These are phyloP conservation scores for Melipona bicolor DNA, from an alignment of 2,888 invertebrate genomes.

Conservation along the genomic window DNA sequence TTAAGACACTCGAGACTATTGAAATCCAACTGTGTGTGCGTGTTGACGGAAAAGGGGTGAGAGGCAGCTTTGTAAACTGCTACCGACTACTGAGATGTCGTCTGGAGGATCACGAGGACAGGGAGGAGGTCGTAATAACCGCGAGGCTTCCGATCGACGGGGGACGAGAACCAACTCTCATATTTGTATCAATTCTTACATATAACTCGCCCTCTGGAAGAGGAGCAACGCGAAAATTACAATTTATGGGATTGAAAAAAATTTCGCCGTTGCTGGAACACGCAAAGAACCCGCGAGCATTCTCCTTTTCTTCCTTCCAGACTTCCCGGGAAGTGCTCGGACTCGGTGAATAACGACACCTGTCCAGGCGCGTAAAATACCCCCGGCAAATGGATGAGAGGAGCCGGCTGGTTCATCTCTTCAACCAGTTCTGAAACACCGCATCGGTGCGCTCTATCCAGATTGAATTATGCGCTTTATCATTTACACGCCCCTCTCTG, in stretches of 20 bases:
- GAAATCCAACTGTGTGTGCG: slow-evolving; percentile 14
- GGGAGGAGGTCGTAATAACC: not conserved
- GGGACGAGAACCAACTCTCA: too few relatives aligned
- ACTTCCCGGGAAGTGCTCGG: slow-evolving; percentile 15
- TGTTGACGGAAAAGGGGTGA: not conserved
- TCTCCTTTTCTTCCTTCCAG: slow-evolving; percentile 14
- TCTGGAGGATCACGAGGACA: not conserved
- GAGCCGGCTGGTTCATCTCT: slow-evolving; percentile 3
- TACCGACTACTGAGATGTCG: not conserved
- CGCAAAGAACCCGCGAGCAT: not conserved
- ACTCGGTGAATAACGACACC: slow-evolving; percentile 63
- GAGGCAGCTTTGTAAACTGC: slow-evolving; percentile 2
- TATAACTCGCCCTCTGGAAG: too few relatives aligned
- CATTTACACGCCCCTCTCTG: not conserved
- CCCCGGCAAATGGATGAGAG: slow-evolving; percentile 33
- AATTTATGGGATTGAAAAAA: not conserved
- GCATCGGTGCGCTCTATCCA: not conserved
- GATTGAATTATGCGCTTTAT: slow-evolving; percentile 24
- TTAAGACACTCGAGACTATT: slow-evolving; percentile 30
- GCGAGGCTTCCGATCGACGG: not conserved
- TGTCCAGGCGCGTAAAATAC: slow-evolving; percentile 52
- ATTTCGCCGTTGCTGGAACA: not conserved
- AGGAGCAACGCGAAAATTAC: not conserved
- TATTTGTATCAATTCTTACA: too few relatives aligned
- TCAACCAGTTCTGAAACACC: slow-evolving; percentile 10